Conservation (phyloP, 1,140 invertebrate species). For the Muscidifurax raptorellus region DNA sequence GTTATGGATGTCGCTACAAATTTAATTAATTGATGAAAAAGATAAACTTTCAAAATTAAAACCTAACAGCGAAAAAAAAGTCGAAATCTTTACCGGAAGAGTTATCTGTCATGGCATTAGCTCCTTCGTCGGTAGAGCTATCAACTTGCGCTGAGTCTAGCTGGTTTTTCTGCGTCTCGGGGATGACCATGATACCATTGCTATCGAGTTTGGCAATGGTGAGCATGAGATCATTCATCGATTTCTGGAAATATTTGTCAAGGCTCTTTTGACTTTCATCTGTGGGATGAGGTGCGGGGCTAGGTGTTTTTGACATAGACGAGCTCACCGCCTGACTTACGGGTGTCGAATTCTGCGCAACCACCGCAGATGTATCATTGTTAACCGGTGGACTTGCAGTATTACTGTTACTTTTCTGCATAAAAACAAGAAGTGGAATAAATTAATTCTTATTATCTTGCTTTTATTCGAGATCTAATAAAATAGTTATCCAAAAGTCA, state of each 20-base stretch:
- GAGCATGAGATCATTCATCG: conserved; percentile 88
- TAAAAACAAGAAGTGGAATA: conserved; percentile 1
- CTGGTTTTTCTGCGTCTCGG: conserved; percentile 75
- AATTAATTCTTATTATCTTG: background rate
- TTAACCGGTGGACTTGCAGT: conserved; percentile 39
- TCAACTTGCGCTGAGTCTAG: conserved; percentile 71
- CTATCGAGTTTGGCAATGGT: conserved; percentile 89
- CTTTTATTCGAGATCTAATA: background rate
- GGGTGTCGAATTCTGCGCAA: conserved; percentile 55
- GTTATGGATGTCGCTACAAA: conserved; percentile 63
- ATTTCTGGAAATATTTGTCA: conserved; percentile 88
- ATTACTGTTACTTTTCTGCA: conserved; percentile 34
- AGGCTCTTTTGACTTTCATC: conserved; percentile 78
- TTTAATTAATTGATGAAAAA: background rate
- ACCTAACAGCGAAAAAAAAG: background rate
- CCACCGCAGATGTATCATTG: conserved; percentile 53
- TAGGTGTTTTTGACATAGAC: conserved; percentile 88
- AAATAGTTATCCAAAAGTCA: background rate
- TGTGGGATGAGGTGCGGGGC: conserved; percentile 74
- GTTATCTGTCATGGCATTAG: conserved; percentile 66
- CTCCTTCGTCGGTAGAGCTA: conserved; percentile 71
- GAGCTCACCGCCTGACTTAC: conserved; percentile 80
- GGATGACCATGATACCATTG: conserved; percentile 85
- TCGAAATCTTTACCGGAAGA: conserved; percentile 61
- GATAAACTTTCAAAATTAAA: background rate